Conservation (phyloP, 2,113 vertebrate species). For the Pelodiscus sinensis region DNA sequence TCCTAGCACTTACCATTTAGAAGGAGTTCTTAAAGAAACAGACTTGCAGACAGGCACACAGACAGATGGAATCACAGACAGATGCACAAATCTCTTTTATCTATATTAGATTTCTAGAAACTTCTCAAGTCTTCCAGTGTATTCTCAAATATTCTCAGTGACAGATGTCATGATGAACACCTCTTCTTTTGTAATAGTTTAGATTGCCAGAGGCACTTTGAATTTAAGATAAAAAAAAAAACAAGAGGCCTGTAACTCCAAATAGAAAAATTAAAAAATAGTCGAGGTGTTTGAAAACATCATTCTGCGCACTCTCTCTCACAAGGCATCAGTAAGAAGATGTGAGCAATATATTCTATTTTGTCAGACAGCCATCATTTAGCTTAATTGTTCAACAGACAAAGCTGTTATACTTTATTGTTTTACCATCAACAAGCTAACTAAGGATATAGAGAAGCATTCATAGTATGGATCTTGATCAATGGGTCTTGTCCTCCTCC, state of each 20-base stretch:
- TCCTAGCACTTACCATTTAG: too few relatives aligned
- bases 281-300: not conserved
- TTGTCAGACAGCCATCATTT: not conserved
- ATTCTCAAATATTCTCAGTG: too few relatives aligned
- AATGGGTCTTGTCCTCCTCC: not conserved
- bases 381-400: not conserved
- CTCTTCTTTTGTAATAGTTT: too few relatives aligned
- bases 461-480: not conserved
- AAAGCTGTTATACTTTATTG: not conserved
- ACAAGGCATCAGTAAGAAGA: not conserved
- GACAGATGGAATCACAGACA: too few relatives aligned
- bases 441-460: not conserved
- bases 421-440: not conserved
- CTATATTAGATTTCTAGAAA: too few relatives aligned
- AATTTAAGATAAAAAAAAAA: not conserved
- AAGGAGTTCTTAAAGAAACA: too few relatives aligned
- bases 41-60: too few relatives aligned
- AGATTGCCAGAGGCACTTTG: not conserved
- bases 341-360: accelerated
- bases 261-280: not conserved
- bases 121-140: too few relatives aligned
- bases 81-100: too few relatives aligned
- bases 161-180: too few relatives aligned
- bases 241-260: not conserved
- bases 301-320: not conserved